A percentile compares a stretch with the other conserved stretches of the same genome.
These are phyloP conservation scores for Phymorhynchus buccinoides DNA, from an alignment of 1,140 invertebrate species.

Conservation along the genomic window DNA sequence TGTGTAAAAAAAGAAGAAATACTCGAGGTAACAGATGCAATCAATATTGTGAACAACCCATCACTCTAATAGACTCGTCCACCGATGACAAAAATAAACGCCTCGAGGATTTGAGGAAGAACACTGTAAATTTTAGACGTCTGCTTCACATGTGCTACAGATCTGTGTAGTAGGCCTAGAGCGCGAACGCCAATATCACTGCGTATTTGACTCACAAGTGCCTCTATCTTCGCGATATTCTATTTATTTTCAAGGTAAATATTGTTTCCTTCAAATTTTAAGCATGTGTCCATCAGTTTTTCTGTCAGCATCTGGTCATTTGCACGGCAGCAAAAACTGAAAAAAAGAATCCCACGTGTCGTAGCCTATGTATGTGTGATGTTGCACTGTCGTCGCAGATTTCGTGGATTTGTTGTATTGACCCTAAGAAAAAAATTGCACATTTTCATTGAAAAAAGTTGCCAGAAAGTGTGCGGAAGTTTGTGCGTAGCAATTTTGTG, in stretches of 20 bases:
- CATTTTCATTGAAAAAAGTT: no score
- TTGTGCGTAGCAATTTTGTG: not conserved
- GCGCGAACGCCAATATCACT: not conserved
- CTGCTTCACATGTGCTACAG: not conserved
- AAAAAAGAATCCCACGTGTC: no score
- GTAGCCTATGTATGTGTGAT: no score
- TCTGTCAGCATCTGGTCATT: no score
- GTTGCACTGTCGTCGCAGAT: no score
- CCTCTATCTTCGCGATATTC: no score
- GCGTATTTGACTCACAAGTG: not conserved
- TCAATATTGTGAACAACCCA: not conserved
- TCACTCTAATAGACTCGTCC: not conserved
- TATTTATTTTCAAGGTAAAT: not conserved
- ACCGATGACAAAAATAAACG: not conserved
- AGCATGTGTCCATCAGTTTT: no score
- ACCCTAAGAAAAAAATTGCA: no score
- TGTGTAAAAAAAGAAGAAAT: not conserved
- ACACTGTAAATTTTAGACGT: not conserved
- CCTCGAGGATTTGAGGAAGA: not conserved
- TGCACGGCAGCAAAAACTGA: no score
- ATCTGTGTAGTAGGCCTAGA: no score
- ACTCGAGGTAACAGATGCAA: not conserved
- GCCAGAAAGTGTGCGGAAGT: not conserved
- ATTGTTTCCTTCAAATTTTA: no score
- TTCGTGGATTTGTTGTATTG: no score